Evolutionary conservation across 2,113 vertebrate genomes (phyloP), one percentile per base, ranked within the genome.

Genomic region (Actenoides lindsayi): DNA sequence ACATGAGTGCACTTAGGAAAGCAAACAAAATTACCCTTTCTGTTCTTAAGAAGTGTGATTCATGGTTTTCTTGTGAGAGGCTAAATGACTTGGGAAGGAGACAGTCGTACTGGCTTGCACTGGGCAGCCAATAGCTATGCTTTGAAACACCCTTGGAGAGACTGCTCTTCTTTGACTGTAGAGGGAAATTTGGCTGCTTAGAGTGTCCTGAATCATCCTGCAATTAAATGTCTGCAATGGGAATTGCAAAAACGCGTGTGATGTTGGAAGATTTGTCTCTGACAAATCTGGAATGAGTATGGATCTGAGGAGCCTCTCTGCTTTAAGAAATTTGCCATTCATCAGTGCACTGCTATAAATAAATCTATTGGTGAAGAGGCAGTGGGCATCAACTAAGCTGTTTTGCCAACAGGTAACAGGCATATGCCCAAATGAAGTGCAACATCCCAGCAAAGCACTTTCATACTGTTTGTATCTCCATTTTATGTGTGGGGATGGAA

Each of bases 131-230:
- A 78, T 68, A 84, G 77, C n/a, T 4, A 0, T 91, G 63, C 68
- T 87, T 74, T 93, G 95, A 91, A 95, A 89, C 60, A 83, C 20
- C 46, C 93, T 54, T 67, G 44, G 83, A 93, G 33, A 89, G 4
- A 63, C 35, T 16, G 21, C 64, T 95, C 30, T 24, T 62, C 64
- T 90, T 92, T 87, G 80, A 70, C 92, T 95, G 86, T 46, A 64
- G 51, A 86, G 95, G 59, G 76, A 90, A 93, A 89, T 84, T 75
- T 94, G 77, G 68, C 96, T 87, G 60, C 91, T 83, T 77, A 78
- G 63, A 90, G 60, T 77, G 31, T 51, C 92, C 80, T 96, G 94
- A 97, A 94, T 97, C 96, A 96, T 89, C 83, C 86, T 91, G 83
- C 86, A 96, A 94, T 92, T 94, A 94, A 83, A 54, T 60, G 86